Percentiles rank a stretch among this genome's conserved stretches.
Conservation (phyloP, 2,113 vertebrate species). For the Pipa parva region DNA sequence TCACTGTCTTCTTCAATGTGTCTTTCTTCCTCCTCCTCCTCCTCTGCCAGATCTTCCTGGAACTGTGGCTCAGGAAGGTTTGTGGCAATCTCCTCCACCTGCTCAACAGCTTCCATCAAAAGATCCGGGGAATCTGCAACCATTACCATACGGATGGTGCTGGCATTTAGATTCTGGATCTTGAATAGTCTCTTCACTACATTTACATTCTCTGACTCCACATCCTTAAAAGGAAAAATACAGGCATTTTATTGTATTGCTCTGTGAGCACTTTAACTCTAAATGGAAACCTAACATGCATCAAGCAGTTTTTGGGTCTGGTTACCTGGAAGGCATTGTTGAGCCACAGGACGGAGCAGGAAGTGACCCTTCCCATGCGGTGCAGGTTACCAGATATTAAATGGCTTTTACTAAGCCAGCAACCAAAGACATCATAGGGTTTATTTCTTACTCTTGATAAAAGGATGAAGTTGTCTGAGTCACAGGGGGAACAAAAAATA, state of each 20-base stretch:
- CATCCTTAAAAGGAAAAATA: too few species aligned
- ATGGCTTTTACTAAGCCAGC: slow-evolving; percentile 94
- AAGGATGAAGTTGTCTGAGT: slow-evolving; percentile 81
- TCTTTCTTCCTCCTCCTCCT: slow-evolving; percentile 41
- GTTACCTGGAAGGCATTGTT: slow-evolving; percentile 95
- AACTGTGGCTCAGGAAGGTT: slow-evolving; percentile 69
- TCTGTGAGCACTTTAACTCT: neutral
- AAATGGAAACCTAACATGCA: neutral
- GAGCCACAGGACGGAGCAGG: slow-evolving; percentile 94
- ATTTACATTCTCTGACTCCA: slow-evolving; percentile 92
- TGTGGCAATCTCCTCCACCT: slow-evolving; percentile 48
- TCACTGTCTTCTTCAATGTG: slow-evolving; percentile 5
- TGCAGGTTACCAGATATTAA: slow-evolving; percentile 93
- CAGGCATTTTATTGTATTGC: too few species aligned
- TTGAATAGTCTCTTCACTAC: slow-evolving; percentile 97
- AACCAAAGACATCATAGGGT: slow-evolving; percentile 94
- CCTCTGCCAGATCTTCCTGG: slow-evolving; percentile 66
- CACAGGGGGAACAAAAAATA: too few species aligned
- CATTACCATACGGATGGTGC: slow-evolving; percentile 93
- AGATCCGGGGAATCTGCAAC: slow-evolving; percentile 87
- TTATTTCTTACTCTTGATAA: slow-evolving; percentile 95
- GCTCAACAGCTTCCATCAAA: slow-evolving; percentile 73
- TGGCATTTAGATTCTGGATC: slow-evolving; percentile 95
- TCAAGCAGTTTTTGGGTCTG: neutral
- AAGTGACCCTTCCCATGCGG: slow-evolving; percentile 90